phyloP scores from a whole-genome alignment of 2,888 invertebrate species.

The Melieria omissa region DNA sequence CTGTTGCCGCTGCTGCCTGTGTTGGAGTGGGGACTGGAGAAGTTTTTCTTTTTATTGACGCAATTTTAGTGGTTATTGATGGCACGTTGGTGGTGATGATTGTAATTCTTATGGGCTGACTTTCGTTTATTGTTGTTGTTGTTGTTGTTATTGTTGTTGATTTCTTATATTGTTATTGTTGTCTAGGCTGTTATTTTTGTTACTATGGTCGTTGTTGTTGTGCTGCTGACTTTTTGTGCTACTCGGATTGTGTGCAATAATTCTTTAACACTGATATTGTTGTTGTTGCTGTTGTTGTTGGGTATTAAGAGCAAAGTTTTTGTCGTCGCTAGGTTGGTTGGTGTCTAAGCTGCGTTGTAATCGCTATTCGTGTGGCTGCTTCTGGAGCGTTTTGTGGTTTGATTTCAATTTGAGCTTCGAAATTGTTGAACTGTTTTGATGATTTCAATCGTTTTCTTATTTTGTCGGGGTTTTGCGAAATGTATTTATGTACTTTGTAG shows the following conservation, averaged over 20 bases:
- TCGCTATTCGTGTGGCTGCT: no score
- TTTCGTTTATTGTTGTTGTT: slow-evolving; percentile 37
- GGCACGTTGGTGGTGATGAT: slow-evolving; percentile 46
- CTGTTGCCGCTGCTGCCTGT: slow-evolving; percentile 33
- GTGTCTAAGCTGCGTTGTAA: background rate
- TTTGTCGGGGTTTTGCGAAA: no score
- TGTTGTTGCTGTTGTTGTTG: background rate
- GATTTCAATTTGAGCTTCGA: no score
- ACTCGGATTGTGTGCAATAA: no score
- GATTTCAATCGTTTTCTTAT: no score
- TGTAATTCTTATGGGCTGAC: slow-evolving; percentile 21
- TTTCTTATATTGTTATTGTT: slow-evolving; percentile 6
- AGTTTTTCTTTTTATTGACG: slow-evolving; percentile 63
- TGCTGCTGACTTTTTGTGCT: background rate
- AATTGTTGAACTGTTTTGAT: no score
- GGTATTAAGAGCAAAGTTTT: background rate
- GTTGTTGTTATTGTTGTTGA: slow-evolving; percentile 14
- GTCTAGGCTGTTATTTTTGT: slow-evolving; percentile 1
- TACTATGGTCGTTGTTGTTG: background rate
- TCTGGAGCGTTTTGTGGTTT: no score
- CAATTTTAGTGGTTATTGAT: slow-evolving; percentile 61
- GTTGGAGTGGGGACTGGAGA: slow-evolving; percentile 52
- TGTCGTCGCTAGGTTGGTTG: slow-evolving; percentile 3
- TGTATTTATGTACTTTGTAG: no score
- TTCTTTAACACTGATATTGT: background rate